These are phyloP conservation scores for Dendroctonus valens DNA, from an alignment of 1,140 invertebrate genomes.

Conservation along the genomic window DNA sequence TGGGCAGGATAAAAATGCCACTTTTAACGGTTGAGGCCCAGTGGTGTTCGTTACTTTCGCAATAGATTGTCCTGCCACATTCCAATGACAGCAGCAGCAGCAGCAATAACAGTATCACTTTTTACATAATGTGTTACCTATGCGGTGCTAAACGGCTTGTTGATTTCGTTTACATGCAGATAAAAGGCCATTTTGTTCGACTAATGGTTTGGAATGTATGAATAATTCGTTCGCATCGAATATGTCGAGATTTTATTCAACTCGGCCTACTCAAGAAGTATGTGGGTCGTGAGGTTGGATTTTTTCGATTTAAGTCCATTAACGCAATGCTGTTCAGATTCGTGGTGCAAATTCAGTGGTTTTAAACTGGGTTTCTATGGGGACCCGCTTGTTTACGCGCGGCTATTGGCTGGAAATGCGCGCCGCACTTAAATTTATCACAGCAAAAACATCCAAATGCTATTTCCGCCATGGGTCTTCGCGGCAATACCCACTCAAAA, in stretches of 20 bases:
- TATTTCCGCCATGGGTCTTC: neutral
- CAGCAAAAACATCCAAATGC: neutral
- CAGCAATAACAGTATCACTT: neutral
- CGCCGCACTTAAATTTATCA: neutral
- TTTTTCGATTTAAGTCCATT: neutral
- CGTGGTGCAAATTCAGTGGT: neutral
- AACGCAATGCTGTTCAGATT: conserved; percentile 6
- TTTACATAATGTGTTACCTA: conserved; percentile 5
- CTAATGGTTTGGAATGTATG: neutral
- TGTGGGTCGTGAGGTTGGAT: neutral
- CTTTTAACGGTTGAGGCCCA: too few relatives aligned
- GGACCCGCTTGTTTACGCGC: too few relatives aligned
- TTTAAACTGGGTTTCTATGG: neutral
- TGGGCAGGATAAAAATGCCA: too few relatives aligned
- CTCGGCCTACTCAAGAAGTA: neutral
- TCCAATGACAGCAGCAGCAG: too few relatives aligned
- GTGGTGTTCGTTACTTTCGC: too few relatives aligned
- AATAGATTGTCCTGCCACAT: too few relatives aligned
- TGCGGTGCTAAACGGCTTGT: neutral
- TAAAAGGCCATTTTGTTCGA: neutral
- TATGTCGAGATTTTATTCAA: conserved; percentile 2
- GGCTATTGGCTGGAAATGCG: too few relatives aligned
- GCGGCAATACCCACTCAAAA: neutral
- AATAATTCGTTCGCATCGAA: conserved; percentile 12
- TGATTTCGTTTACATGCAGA: neutral